Evolutionary conservation across 1,140 invertebrate species (phyloP).

Genomic region (Drosophila tani): DNA sequence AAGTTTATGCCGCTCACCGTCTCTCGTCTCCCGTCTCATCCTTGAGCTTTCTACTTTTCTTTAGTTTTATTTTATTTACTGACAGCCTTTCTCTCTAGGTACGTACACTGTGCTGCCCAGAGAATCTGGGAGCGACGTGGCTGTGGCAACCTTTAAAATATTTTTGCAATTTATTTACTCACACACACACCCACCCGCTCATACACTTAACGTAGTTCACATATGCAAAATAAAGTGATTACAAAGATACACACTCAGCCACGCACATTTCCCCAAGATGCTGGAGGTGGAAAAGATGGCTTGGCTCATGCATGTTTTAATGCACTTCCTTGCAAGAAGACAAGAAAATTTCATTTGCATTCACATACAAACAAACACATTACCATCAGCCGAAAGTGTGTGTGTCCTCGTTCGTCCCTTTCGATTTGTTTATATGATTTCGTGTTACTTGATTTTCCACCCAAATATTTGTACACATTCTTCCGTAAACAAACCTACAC

Average conservation of each 20-base stretch:
- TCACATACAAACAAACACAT: constrained; percentile 52
- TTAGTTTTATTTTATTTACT: constrained; percentile 73
- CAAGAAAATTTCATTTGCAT: constrained; percentile 71
- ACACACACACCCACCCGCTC: constrained; percentile 31
- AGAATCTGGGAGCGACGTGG: constrained; percentile 52
- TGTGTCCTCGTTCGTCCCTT: constrained; percentile 18
- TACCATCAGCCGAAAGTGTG: constrained; percentile 13
- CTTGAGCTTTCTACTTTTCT: constrained; percentile 21
- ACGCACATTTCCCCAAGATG: constrained; percentile 19
- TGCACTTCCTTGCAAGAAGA: constrained; percentile 57
- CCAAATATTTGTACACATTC: constrained; percentile 63
- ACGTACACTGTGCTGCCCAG: constrained; percentile 21
- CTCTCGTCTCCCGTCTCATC: constrained; percentile 7
- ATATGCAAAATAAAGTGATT: constrained; percentile 82
- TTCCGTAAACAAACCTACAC: not conserved
- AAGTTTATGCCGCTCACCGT: constrained; percentile 46
- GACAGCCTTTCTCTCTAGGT: constrained; percentile 28
- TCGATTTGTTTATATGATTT: constrained; percentile 55
- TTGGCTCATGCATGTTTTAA: constrained; percentile 67
- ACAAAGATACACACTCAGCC: constrained; percentile 61
- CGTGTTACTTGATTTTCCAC: constrained; percentile 38
- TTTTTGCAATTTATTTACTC: constrained; percentile 75
- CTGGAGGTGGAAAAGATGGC: constrained; percentile 37
- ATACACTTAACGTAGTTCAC: constrained; percentile 70
- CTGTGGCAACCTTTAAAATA: constrained; percentile 78